Base-by-base conservation (phyloP, 2,888 invertebrate genomes). In the Dromius quadrimaculatus region DNA sequence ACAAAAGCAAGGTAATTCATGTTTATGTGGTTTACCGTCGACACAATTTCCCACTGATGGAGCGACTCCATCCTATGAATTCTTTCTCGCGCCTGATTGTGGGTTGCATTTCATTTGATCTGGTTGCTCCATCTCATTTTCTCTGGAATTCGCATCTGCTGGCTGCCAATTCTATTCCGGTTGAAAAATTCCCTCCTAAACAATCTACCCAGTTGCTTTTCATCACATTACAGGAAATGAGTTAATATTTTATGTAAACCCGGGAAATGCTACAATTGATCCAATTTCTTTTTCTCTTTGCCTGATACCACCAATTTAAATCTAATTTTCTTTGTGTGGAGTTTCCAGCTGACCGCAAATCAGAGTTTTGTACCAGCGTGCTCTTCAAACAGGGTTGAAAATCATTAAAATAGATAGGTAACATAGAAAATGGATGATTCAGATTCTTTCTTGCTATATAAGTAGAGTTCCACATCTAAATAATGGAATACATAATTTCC, bases 1-100 rank as follows among this genome's bases (percentile, higher is more conserved):
- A 57, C 57, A 68, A 68, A 20, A 45, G 68, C 68, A 68, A 57
- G 59, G 68, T 68, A 59, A 68, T 68, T 68, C 68, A 57, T 59
- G 59, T 68, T 68, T 68, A 68, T 68, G 68, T 57, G 43, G 68
- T 11, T 13, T 1, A 41, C 57, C 62, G 28, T 36, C 61, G 38
- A 17, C 43, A 45, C 45, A 19, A 15, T 38, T 36, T n/a, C 32
- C 54, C 28, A 50, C 50, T 38, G 57, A 66, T 45, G 41, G 47
- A 36, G 54, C 50, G 41, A 66, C 32, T 66, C 50, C 15, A 54
- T 54, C 50, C 28, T 54, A 54, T 54, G 50, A 54, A 54, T 54
- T 65, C 47, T 65, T 65, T 50, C 36, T 11, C 65, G 47, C 47
- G 47, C 34, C 65, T 65, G 65, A 65, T 65, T 65, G 65, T 65